phyloP scores from a whole-genome alignment of 2,888 invertebrate species.

The Acanthopleura granulata region DNA sequence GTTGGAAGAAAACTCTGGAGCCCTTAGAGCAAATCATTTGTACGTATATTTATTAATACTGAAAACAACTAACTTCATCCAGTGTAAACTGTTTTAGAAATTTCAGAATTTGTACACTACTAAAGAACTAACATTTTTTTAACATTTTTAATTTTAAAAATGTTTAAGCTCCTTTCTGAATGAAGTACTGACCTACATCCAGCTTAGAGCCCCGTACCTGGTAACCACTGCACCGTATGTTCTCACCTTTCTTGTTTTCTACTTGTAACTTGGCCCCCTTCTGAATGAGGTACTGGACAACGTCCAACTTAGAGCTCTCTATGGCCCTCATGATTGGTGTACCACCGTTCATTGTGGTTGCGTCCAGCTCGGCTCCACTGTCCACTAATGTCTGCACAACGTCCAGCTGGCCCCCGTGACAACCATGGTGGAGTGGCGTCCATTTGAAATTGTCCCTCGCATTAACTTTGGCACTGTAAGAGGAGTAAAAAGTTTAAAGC shows the following conservation, averaged over 20 bases:
- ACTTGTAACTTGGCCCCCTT: slow-evolving; percentile 65
- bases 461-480: slow-evolving; percentile 63
- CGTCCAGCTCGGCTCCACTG: slow-evolving; percentile 66
- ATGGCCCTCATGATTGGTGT: slow-evolving; percentile 69
- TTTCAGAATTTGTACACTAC: too few species aligned
- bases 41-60: too few species aligned
- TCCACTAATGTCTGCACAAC: slow-evolving; percentile 65
- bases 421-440: slow-evolving; percentile 70
- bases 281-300: slow-evolving; percentile 66
- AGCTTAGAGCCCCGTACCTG: slow-evolving; percentile 67
- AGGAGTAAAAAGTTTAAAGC: too few species aligned
- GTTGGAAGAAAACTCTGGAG: too few species aligned
- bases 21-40: too few species aligned
- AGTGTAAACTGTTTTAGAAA: too few species aligned
- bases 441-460: slow-evolving; percentile 69
- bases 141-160: slow-evolving; percentile 68
- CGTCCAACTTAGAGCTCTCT: slow-evolving; percentile 64
- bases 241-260: slow-evolving; percentile 67
- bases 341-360: slow-evolving; percentile 65
- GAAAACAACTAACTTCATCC: too few species aligned
- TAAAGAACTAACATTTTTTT: too few species aligned
- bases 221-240: too few species aligned
- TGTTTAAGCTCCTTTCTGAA: slow-evolving; percentile 65
- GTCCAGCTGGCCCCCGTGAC: slow-evolving; percentile 67
- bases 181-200: slow-evolving; percentile 63